Evolutionary conservation across 2,113 vertebrate species (phyloP), one percentile per base, ranked within the genome.

Genomic region (Spea bombifrons): DNA sequence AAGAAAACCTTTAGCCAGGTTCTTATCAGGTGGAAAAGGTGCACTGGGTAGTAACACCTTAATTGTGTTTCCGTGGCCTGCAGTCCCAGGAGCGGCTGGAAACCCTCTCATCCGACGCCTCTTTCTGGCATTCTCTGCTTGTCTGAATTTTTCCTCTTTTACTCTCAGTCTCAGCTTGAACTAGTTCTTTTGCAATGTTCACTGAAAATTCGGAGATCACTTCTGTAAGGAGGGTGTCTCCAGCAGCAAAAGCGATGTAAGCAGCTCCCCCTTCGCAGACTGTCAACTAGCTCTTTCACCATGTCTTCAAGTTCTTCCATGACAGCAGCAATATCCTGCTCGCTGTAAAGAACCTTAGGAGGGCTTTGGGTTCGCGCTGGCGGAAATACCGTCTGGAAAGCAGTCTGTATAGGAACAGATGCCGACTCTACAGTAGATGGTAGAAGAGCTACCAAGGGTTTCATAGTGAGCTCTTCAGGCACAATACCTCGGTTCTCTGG

Each of bases 51-150:
- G 89, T 75, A 97, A 86, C 0, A 95, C 94, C 71, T 90, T 89
- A 82, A 98, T 87, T 74, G 88, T 92, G 30, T 91, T 90, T 45
- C 82, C 86, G 4, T 90, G 88, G 48, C 95, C 93, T 9, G 94
- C 85, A 2, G 90, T 95, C 81, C 93, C 94, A 0, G 97, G 96
- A 3, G 97, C 96, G 0, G 97, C 97, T 16, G 97, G 97, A 82
- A 99, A 99, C 0, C 92, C 94, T 76, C 94, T 90, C 97, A 98
- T 99, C 83, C 98, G 95, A 78, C 93, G 90, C 85, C 94, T 95
- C 16, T 92, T 92, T 13, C 96, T 93, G 8, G 96, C 93, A 2
- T 90, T 2, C 30, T 45, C 43, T 2, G 30, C 69, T 83, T 59
- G 94, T 97, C 95, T 94, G 78, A 93, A 90, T 82, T 96, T 93